Conservation (phyloP, 2,113 vertebrate species). For the Rattus rattus region DNA sequence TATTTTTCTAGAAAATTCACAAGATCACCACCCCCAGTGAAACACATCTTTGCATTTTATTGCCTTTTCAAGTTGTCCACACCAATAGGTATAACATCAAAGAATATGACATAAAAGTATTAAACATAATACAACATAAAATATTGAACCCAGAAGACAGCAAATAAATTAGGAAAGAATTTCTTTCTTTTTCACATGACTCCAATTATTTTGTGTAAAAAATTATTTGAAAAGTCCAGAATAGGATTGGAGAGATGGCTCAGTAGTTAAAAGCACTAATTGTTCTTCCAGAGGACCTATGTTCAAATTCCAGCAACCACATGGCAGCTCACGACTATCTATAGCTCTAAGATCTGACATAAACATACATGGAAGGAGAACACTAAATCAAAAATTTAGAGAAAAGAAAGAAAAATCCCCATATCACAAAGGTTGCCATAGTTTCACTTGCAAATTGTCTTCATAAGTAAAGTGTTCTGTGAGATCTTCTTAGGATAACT, state of each 20-base stretch:
- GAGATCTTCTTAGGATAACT: conserved; percentile 9
- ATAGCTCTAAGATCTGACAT: too few relatives aligned
- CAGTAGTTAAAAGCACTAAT: too few relatives aligned
- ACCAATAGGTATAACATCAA: neutral
- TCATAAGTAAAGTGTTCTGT: neutral
- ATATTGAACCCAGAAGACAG: conserved; percentile 24
- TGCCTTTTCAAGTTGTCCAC: neutral
- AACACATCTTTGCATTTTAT: conserved; percentile 41
- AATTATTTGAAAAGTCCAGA: conserved; percentile 17
- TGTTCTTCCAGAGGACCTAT: too few relatives aligned
- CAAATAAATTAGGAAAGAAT: conserved; percentile 15
- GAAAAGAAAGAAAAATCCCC: too few relatives aligned
- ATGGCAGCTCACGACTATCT: too few relatives aligned
- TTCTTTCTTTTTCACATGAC: conserved; percentile 1
- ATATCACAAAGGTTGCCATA: neutral
- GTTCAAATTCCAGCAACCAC: too few relatives aligned
- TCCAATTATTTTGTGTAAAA: conserved; percentile 9
- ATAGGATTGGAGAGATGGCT: too few relatives aligned
- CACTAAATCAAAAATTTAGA: too few relatives aligned
- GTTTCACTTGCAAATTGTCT: neutral
- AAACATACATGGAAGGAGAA: too few relatives aligned
- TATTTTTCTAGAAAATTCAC: conserved; percentile 64
- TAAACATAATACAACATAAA: neutral
- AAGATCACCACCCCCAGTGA: neutral
- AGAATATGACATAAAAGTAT: neutral